Base-by-base conservation (phyloP, 2,888 invertebrate genomes). In the Leptopilina myrica region DNA sequence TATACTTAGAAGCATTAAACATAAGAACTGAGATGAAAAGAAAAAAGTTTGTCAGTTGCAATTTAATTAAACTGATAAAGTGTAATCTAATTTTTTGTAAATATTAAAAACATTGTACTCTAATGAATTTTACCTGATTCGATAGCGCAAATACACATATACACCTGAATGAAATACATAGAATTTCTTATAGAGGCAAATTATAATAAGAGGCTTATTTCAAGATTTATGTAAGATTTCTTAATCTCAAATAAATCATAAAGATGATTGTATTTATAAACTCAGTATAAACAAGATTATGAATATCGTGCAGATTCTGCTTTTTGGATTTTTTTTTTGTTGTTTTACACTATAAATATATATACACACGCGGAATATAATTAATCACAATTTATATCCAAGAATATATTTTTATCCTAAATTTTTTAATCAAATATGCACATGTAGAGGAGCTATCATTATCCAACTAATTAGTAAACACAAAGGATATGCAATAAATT, bases 301-400 rank as follows among this genome's bases (percentile, higher is more conserved):
- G 6, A 62, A 62, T 62, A 20, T 62, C 62, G 62, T 62, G 20
- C 62, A 62, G 62, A 62, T 62, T 62, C 20, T 62, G 62, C 33
- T 62, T 62, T 62, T 62, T 59, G 59, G n/a, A 5, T 59, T 59
- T 62, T 49, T 49, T 49, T 49, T 1, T 11, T 49, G 49, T 43
- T 33, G 46, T 46, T 46, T 46, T 46, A 0, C 7, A 46, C 7
- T 7, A 46, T 7, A 46, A 20, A 62, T 62, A 62, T 15, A 2
- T 59, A 7, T 15, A 62, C 3, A 15, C 20, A n/a, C 20, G 62
- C 33, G n/a, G 1, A 8, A 8, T 43, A 62, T 62, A 64, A 26
- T 64, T 33, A 64, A 33, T 64, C 33, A 64, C 62, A 15, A 20
- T 62, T 64, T 64, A 26, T 62, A 20, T 62, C 8, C 20, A 64